Percentiles rank a stretch among this genome's conserved stretches.
These are phyloP conservation scores for Babylonia areolata DNA, from an alignment of 1,140 invertebrate species.

Conservation along the genomic window DNA sequence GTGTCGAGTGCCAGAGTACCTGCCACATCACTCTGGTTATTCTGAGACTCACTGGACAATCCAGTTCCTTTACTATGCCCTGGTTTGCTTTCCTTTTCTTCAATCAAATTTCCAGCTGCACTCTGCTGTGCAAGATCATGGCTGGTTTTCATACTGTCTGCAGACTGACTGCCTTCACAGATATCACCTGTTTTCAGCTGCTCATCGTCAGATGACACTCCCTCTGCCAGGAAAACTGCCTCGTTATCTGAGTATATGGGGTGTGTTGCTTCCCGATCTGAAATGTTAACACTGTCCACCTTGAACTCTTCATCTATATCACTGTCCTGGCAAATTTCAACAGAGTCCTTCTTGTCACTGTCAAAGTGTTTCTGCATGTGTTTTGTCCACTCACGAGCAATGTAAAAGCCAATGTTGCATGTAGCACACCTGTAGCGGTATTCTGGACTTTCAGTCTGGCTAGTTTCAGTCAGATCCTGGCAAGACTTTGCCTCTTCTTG, in stretches of 20 bases:
- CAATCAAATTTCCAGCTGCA: not conserved
- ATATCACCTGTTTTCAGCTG: not conserved
- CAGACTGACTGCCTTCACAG: not conserved
- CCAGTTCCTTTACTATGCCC: not conserved
- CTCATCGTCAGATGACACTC: not conserved
- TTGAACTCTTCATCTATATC: not conserved
- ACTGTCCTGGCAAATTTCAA: not conserved
- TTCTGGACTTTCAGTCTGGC: not conserved
- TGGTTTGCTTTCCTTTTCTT: not conserved
- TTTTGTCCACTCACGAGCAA: constrained; percentile 36
- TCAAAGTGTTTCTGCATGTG: constrained; percentile 33
- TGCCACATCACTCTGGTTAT: not conserved
- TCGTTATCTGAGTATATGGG: not conserved
- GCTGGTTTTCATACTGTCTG: not conserved
- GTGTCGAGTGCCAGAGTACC: not conserved
- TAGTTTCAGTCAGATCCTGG: not conserved
- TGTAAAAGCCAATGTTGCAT: constrained; percentile 17
- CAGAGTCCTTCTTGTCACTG: not conserved
- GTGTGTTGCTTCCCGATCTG: not conserved
- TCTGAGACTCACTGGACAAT: not conserved
- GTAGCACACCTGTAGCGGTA: constrained; percentile 16
- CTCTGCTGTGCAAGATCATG: not conserved
- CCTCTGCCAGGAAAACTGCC: not conserved
- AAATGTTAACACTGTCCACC: not conserved
- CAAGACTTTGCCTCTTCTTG: not conserved